Percentiles rank a stretch among this genome's conserved stretches.
phyloP scores from a whole-genome alignment of 2,888 invertebrate genomes.

The Chymomyza procnemis region DNA sequence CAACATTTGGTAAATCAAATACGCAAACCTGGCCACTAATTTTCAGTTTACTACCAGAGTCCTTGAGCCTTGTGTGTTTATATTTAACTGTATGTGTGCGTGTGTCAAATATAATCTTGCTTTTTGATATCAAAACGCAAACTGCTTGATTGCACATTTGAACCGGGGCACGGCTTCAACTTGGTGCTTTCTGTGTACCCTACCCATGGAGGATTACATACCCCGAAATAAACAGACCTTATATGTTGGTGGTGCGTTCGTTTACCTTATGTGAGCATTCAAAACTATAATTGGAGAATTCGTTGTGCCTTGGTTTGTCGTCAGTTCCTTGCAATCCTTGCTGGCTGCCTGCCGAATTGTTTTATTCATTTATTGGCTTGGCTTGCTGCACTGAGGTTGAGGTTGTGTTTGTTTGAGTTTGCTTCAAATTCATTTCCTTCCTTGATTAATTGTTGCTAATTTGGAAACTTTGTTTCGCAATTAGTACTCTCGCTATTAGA shows the following conservation, averaged over 20 bases:
- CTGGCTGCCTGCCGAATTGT: not conserved
- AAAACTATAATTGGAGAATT: not conserved
- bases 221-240: not conserved
- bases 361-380: constrained; percentile 56
- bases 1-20: constrained; percentile 6
- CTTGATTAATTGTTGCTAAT: constrained; percentile 72
- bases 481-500: constrained; percentile 20
- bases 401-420: constrained; percentile 30
- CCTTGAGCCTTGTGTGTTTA: not conserved
- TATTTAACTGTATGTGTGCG: constrained; percentile 13
- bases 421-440: constrained; percentile 63
- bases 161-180: not conserved
- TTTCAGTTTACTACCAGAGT: not conserved
- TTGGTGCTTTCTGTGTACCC: constrained; percentile 11
- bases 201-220: constrained; percentile 21
- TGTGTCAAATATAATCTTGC: constrained; percentile 59
- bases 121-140: constrained; percentile 55
- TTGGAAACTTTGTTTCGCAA: constrained; percentile 64
- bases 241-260: not conserved
- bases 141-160: constrained; percentile 41
- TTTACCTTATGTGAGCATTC: not conserved
- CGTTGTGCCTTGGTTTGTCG: not conserved
- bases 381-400: constrained; percentile 11
- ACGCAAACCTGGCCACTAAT: not conserved
- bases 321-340: not conserved